Conservation (phyloP, 1,140 invertebrate species). For the Nasonia longicornis region DNA sequence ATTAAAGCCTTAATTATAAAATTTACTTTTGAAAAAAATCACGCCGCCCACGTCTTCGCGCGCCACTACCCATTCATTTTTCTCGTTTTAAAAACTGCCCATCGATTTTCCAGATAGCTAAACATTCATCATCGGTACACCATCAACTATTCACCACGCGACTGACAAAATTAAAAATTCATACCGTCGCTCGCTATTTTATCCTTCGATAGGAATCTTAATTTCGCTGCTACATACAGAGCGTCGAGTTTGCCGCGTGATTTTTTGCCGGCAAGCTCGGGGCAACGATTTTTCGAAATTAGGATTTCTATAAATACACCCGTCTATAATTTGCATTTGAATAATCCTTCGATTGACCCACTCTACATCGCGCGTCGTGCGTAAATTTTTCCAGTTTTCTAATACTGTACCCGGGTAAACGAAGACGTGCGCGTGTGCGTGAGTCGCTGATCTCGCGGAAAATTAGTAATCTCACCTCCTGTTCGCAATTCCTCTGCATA, state of each 20-base stretch:
- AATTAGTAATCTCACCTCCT: conserved; percentile 7
- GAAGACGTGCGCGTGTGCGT: background rate
- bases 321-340: background rate
- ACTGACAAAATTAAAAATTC: no score
- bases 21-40: background rate
- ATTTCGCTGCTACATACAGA: background rate
- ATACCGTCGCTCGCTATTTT: background rate
- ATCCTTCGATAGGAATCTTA: background rate
- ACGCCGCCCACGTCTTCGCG: background rate
- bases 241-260: background rate
- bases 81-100: no score
- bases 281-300: background rate
- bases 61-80: no score
- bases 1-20: background rate
- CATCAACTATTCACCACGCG: no score
- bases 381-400: background rate
- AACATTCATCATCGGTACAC: no score
- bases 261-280: background rate
- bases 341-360: background rate
- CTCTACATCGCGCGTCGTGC: background rate
- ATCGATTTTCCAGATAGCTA: no score
- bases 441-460: conserved; percentile 27
- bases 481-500: conserved; percentile 4
- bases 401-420: background rate
- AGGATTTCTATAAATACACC: background rate